Base-by-base conservation (phyloP, 2,888 invertebrate species). In the Deladenus siricidicola region DNA sequence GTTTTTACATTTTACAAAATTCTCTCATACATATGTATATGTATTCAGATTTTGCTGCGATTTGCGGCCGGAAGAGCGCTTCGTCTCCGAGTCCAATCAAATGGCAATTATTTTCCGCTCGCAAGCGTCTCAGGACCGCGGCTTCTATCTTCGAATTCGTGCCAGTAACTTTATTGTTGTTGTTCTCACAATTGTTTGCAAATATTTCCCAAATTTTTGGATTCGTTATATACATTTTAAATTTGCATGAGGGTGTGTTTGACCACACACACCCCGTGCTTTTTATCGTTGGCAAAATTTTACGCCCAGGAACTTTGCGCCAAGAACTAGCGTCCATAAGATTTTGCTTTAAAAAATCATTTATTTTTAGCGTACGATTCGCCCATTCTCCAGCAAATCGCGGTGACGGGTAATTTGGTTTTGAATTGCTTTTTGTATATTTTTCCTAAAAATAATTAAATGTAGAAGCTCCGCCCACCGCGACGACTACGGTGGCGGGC, bases 61-160 rank as follows among this genome's bases (percentile, higher is more conserved):
- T 50, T 65, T 73, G 14, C 67, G 64, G 47, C 78, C 91, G 88
- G 56, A 89, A 88, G 63, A 90, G 89, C 83, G 90, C 88, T 83
- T 93, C 89, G 74, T 92, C 89, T 93, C 93, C 89, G 89, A 92
- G 90, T 83, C 90, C 90, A 60, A 90, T 89, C 72, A 91, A 86
- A 56, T 90, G 86, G 82, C 43, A 71, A 58, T 90, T 85, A 84
- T 93, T 89, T 78, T 78, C 66, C 68, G 71, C 4, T 68, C 78
- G 1, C 70, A 71, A 50, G 60, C 68, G 1, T 66, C 72, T 6
- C 58, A 49, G 0, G 76, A 75, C 47, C 58, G 73, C 34, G 78
- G 77, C 2, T 57, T 76, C 60, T 69, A 69, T 49, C 60, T 71
- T 14, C 66, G 68, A 42, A 64, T 63, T 2, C 52, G 68, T 56